phyloP scores from a whole-genome alignment of 2,888 invertebrate species.

The Apotomis turbidana region DNA sequence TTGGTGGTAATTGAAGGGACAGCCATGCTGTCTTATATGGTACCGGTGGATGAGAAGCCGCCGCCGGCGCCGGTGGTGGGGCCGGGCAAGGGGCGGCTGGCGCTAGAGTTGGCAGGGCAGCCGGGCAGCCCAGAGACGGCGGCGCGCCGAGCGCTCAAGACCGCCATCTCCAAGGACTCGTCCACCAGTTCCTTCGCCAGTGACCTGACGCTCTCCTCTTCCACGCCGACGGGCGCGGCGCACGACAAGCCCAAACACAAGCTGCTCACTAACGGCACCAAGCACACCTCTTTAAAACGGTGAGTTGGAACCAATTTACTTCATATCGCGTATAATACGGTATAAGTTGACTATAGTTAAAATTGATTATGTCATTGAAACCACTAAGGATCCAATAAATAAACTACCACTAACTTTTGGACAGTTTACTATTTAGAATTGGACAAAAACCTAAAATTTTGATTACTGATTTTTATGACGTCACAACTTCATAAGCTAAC shows the following conservation, averaged over 20 bases:
- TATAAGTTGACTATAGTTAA: too few relatives aligned
- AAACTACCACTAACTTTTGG: too few relatives aligned
- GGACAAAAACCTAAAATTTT: too few relatives aligned
- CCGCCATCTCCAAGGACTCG: conserved; percentile 85
- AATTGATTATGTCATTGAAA: too few relatives aligned
- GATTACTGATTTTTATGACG: too few relatives aligned
- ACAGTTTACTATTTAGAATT: too few relatives aligned
- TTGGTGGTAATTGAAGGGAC: conserved; percentile 42
- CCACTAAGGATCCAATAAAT: too few relatives aligned
- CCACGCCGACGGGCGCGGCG: conserved; percentile 85
- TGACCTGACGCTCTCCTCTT: conserved; percentile 86
- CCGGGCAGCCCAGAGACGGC: conserved; percentile 71
- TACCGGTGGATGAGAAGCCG: conserved; percentile 90
- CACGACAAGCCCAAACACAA: conserved; percentile 87
- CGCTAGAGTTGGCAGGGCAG: conserved; percentile 66
- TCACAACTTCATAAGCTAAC: too few relatives aligned
- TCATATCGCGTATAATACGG: too few relatives aligned
- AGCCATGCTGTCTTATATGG: conserved; percentile 91
- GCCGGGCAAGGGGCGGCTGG: conserved; percentile 77
- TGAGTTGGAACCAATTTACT: conserved; percentile 58
- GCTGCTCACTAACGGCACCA: conserved; percentile 87
- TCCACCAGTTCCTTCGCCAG: conserved; percentile 88
- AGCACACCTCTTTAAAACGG: conserved; percentile 89
- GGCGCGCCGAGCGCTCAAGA: conserved; percentile 59
- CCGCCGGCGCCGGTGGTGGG: conserved; percentile 77